These are phyloP conservation scores for Whitmania pigra DNA, from an alignment of 1,140 invertebrate genomes.

Conservation along the genomic window DNA sequence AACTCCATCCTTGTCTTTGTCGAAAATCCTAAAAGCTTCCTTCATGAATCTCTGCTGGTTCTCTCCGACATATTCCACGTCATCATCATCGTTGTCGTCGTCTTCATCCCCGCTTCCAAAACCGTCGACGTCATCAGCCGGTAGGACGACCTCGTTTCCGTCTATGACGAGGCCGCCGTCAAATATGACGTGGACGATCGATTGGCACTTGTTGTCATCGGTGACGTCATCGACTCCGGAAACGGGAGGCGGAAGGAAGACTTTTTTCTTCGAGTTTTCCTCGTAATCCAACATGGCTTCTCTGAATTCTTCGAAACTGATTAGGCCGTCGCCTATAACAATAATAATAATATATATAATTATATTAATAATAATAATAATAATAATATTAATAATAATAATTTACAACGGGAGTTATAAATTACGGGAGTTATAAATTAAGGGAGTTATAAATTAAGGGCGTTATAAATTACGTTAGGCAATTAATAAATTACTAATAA, in stretches of 20 bases:
- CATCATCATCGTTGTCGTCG: neutral
- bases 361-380: no score
- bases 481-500: no score
- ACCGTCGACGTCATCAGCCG: no score
- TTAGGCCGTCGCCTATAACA: neutral
- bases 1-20: conserved; percentile 6
- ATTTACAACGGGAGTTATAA: no score
- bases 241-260: neutral
- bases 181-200: neutral
- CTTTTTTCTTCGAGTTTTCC: neutral
- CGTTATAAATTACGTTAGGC: no score
- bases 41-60: conserved; percentile 8
- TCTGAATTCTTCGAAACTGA: conserved; percentile 1
- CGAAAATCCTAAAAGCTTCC: conserved; percentile 3
- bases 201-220: neutral
- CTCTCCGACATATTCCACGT: neutral
- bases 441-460: no score
- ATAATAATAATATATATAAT: no score
- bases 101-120: neutral
- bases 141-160: neutral
- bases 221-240: neutral
- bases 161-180: neutral
- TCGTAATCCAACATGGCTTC: conserved; percentile 10
- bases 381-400: no score
- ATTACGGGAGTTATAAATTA: no score